Conservation (phyloP, 2,888 invertebrate species). For the Petrolisthes cinctipes region DNA sequence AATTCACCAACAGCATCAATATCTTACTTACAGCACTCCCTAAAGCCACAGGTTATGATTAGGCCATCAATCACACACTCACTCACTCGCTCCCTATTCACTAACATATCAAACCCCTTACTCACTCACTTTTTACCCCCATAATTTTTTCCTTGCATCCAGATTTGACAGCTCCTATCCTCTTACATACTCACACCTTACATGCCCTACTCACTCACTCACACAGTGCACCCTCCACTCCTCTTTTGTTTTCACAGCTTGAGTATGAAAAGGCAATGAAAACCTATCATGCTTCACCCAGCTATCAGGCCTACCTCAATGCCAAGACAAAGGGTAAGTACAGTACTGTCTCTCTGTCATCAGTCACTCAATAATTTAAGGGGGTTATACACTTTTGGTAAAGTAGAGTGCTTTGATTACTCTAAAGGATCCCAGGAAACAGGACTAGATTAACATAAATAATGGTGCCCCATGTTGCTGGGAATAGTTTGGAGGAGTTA, state of each 20-base stretch:
- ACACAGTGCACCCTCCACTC: not conserved
- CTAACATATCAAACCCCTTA: not conserved
- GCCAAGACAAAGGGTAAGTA: slow-evolving; percentile 88
- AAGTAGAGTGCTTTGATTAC: too few relatives aligned
- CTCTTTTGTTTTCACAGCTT: slow-evolving; percentile 41
- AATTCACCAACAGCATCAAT: not conserved
- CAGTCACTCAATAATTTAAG: too few relatives aligned
- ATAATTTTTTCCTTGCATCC: not conserved
- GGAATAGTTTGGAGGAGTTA: too few relatives aligned
- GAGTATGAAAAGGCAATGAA: slow-evolving; percentile 95
- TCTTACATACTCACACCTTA: not conserved
- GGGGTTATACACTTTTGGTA: too few relatives aligned
- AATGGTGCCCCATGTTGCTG: too few relatives aligned
- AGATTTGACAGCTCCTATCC: not conserved
- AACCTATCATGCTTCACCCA: slow-evolving; percentile 94
- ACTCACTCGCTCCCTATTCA: not conserved
- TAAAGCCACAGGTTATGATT: not conserved
- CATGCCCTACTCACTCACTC: not conserved
- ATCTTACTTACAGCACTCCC: not conserved
- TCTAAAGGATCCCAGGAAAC: too few relatives aligned
- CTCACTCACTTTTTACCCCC: not conserved
- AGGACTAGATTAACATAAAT: too few relatives aligned
- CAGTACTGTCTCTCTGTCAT: too few relatives aligned
- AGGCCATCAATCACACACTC: not conserved
- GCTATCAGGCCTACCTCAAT: slow-evolving; percentile 90